Base-by-base conservation (phyloP, 1,140 invertebrate species). In the Notospermus geniculatus region DNA sequence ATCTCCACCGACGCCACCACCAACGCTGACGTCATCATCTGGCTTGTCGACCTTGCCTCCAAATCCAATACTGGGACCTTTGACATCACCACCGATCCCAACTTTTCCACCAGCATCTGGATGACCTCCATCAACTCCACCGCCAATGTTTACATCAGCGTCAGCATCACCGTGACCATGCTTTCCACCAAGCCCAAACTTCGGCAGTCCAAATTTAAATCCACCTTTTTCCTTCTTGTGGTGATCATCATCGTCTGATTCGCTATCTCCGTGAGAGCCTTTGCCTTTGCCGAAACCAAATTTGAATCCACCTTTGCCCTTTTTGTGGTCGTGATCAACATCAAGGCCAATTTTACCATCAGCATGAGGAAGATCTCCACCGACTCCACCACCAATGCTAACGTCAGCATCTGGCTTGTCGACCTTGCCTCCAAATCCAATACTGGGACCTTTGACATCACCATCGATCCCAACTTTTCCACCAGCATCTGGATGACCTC, bases 51-150 rank as follows among this genome's bases (percentile, higher is more conserved):
- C 19, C 39, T 43, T 43, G 11, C 39, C 39, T 43, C 39, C 39
- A 43, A 43, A 43, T 43, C n/a, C n/a, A n/a, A n/a, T n/a, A n/a
- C 19, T 19, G 11, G 46, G 46, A 19, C 4, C n/a, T 4, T 50
- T 50, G 46, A 50, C 25, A n/a, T 50, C 46, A 50, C n/a, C 25
- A 27, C 46, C 46, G n/a, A 50, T 50, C 9, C n/a, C n/a, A 23
- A 50, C 46, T 7, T 27, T n/a, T 23, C 19, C 46, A 50, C 25
- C 46, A 50, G 46, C 46, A 7, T 50, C 15, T 36, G 15, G 32
- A 15, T 15, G 5, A 36, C 4, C 15, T 36, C 32, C 32, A 36
- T 15, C 32, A 4, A 7, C 29, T 28, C 17, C n/a, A 32, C 29
- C 54, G 9, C 4, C 46, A 50, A 50, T n/a, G 15, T 36, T 36